phyloP scores from a whole-genome alignment of 2,797 vertebrate species.

The Darevskia nairensis region DNA sequence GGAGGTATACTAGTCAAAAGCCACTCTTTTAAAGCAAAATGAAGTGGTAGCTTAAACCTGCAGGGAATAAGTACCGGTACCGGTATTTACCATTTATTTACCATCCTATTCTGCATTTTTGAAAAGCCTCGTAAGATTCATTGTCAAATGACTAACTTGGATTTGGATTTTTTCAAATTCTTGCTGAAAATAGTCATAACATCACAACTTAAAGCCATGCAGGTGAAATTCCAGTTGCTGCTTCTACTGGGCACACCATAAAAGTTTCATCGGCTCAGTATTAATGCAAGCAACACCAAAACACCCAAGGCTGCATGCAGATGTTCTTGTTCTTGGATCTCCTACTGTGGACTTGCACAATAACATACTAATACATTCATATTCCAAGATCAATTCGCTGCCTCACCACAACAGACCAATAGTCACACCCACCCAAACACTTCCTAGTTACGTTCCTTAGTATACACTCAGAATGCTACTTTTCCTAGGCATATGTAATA shows the following conservation, averaged over 20 bases:
- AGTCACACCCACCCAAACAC: not conserved
- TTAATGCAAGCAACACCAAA: slow-evolving; percentile 32
- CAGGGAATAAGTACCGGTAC: not conserved
- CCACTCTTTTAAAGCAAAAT: not conserved
- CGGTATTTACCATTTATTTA: not conserved
- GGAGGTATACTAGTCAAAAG: not conserved
- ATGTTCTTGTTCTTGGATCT: not conserved
- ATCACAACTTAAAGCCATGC: slow-evolving; percentile 26
- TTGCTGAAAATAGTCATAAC: slow-evolving; percentile 1
- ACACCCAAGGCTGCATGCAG: slow-evolving; percentile 38
- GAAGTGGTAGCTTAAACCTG: not conserved
- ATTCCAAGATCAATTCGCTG: not conserved
- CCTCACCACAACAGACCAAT: slow-evolving; percentile 10
- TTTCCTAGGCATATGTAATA: not conserved
- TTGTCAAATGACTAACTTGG: not conserved
- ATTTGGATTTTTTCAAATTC: slow-evolving; percentile 4
- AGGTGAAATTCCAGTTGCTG: slow-evolving; percentile 11
- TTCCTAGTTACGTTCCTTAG: not conserved
- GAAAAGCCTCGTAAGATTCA: not conserved
- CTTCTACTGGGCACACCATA: not conserved
- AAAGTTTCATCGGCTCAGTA: not conserved
- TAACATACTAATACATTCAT: not conserved
- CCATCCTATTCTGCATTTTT: not conserved
- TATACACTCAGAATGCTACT: too few relatives aligned
- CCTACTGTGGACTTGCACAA: not conserved